Evolutionary conservation across 2,797 vertebrate genomes (phyloP).

Genomic region (Macropus fuliginosus): DNA sequence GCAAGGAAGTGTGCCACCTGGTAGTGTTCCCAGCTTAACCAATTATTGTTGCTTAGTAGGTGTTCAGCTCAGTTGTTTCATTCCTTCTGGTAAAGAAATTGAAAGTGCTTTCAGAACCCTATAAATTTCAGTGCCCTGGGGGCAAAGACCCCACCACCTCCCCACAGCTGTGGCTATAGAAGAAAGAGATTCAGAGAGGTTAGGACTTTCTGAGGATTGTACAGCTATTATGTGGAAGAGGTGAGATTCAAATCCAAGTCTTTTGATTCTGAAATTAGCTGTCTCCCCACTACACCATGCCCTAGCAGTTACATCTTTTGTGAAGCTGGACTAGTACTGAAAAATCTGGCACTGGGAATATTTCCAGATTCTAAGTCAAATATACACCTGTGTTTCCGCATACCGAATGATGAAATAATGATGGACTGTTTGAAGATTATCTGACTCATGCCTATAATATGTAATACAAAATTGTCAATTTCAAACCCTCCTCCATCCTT

Average conservation of each 20-base stretch:
- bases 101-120: not conserved
- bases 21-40: conserved; percentile 42
- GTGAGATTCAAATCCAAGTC: not conserved
- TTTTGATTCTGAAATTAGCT: not conserved
- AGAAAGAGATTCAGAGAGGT: not conserved
- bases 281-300: not conserved
- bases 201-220: not conserved
- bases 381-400: not conserved
- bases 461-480: not conserved
- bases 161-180: not conserved
- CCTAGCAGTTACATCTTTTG: not conserved
- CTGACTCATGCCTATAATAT: not conserved
- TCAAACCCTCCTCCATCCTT: not conserved
- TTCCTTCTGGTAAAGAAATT: conserved; percentile 13
- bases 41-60: conserved; percentile 57
- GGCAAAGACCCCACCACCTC: not conserved
- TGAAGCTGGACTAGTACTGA: not conserved
- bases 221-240: not conserved
- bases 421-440: not conserved
- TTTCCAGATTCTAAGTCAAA: not conserved
- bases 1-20: conserved; percentile 53
- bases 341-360: not conserved
- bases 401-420: not conserved
- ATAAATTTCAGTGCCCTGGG: not conserved
- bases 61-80: conserved; percentile 55